phyloP scores from a whole-genome alignment of 2,888 invertebrate genomes.

The Athripsodes cinereus region DNA sequence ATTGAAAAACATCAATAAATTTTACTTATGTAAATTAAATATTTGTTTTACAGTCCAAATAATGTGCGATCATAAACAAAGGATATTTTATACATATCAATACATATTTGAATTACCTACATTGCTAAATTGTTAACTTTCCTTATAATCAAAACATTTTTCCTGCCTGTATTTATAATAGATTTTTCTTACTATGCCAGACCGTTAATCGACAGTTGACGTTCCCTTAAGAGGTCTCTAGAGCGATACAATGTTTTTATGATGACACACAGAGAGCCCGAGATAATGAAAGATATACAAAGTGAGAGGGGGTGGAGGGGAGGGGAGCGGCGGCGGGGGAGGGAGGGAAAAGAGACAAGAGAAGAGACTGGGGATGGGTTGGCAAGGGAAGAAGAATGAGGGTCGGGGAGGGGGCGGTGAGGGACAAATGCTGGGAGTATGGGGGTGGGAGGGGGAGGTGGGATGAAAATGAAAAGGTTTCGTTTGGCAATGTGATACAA shows the following conservation, averaged over 20 bases:
- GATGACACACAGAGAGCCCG: slow-evolving; percentile 14
- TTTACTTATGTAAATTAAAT: no score
- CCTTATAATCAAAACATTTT: no score
- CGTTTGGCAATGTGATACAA: slow-evolving; percentile 8
- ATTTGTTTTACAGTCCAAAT: no score
- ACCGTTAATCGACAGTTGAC: neutral
- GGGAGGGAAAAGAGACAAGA: neutral
- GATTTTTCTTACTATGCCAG: no score
- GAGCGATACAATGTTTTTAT: slow-evolving; percentile 19
- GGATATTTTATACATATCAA: no score
- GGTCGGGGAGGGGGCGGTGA: neutral
- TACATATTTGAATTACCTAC: no score
- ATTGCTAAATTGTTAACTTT: no score
- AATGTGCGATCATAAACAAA: no score
- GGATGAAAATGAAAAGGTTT: slow-evolving; percentile 2
- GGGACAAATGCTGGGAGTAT: neutral
- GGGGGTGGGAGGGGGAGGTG: slow-evolving; percentile 2
- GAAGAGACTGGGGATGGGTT: no score
- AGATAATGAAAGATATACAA: slow-evolving; percentile 10
- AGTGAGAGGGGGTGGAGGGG: neutral
- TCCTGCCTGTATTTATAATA: no score
- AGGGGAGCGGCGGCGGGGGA: neutral
- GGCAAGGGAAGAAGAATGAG: no score
- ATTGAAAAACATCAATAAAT: no score
- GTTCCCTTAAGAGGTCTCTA: neutral